A percentile compares a stretch with the other conserved stretches of the same genome.
phyloP scores from a whole-genome alignment of 2,113 vertebrate genomes.

The Rutilus rutilus region DNA sequence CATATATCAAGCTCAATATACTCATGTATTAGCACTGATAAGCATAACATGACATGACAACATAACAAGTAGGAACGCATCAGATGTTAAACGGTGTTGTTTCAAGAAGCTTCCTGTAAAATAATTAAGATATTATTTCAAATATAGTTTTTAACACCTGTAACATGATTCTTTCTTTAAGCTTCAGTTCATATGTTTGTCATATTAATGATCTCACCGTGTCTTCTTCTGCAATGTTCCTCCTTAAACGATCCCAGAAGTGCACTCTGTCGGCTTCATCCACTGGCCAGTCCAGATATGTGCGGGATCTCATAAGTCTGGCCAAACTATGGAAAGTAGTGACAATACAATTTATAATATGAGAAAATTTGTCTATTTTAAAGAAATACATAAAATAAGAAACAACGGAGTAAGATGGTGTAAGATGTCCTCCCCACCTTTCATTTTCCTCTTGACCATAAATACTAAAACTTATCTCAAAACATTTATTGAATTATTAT shows the following conservation, averaged over 20 bases:
- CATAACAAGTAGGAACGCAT: background rate
- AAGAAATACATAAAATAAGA: background rate
- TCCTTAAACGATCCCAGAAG: slow-evolving; percentile 62
- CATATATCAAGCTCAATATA: background rate
- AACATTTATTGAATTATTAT: background rate
- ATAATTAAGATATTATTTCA: background rate
- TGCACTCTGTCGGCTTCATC: slow-evolving; percentile 46
- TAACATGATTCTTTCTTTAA: background rate
- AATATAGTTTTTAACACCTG: background rate
- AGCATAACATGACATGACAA: background rate
- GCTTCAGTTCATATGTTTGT: background rate
- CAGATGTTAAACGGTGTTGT: background rate
- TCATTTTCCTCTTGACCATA: background rate
- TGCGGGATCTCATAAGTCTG: slow-evolving; percentile 56
- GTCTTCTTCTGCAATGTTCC: slow-evolving; percentile 51
- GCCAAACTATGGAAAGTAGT: slow-evolving; percentile 45
- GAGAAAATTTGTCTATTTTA: background rate
- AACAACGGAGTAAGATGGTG: no score
- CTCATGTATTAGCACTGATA: background rate
- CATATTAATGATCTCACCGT: background rate
- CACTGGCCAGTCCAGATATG: slow-evolving; percentile 64
- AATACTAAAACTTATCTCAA: background rate
- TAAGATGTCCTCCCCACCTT: no score
- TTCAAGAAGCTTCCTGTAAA: slow-evolving; percentile 17
- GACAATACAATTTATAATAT: background rate